phyloP scores from a whole-genome alignment of 2,797 vertebrate genomes.

The Poecile montanus region DNA sequence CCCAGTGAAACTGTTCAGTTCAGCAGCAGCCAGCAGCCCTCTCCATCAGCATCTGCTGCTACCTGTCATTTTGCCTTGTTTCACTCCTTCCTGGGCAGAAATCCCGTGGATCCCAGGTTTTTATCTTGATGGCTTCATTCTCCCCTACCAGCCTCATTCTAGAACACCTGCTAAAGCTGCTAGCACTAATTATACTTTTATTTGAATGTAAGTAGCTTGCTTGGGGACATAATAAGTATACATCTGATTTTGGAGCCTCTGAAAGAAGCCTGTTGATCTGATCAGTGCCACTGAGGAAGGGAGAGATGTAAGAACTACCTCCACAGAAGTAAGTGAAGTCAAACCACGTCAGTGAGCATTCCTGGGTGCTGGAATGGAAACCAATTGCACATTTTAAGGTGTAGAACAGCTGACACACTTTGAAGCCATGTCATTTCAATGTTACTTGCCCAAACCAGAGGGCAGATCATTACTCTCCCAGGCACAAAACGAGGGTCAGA shows the following conservation, averaged over 20 bases:
- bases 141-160: background rate
- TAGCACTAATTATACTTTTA: conserved; percentile 25
- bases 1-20: background rate
- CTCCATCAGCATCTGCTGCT: background rate
- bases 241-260: conserved; percentile 11
- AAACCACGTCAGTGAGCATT: background rate
- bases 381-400: background rate
- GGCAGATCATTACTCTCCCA: background rate
- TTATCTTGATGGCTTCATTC: background rate
- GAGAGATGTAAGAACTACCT: background rate
- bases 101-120: background rate
- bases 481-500: background rate
- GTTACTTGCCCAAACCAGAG: background rate
- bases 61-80: conserved; percentile 12
- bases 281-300: background rate
- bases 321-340: background rate
- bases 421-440: background rate
- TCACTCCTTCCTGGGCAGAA: background rate
- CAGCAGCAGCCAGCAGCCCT: background rate
- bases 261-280: background rate
- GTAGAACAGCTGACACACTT: background rate
- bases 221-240: conserved; percentile 4
- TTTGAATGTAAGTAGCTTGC: conserved; percentile 19
- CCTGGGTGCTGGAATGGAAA: background rate
- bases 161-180: background rate